These are phyloP conservation scores for Drosophila pachea DNA, from an alignment of 1,140 invertebrate species.

Conservation along the genomic window DNA sequence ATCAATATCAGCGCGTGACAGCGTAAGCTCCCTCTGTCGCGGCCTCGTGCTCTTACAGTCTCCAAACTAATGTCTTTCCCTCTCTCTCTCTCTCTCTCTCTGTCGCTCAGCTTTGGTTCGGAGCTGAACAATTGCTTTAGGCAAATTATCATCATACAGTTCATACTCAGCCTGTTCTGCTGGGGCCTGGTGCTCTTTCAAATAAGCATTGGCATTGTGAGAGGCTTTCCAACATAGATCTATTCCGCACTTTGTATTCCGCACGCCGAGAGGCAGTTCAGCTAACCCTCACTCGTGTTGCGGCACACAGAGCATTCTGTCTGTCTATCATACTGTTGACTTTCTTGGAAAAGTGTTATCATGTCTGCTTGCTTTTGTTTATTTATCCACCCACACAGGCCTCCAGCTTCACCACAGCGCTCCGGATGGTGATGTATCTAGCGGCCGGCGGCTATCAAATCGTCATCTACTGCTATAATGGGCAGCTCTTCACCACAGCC, in stretches of 20 bases:
- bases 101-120: slow-evolving; percentile 36
- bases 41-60: background rate
- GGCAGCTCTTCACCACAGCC: slow-evolving; percentile 57
- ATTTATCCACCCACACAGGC: slow-evolving; percentile 21
- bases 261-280: too few relatives aligned
- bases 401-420: slow-evolving; percentile 36
- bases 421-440: slow-evolving; percentile 70
- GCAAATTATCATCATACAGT: slow-evolving; percentile 65
- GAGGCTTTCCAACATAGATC: background rate
- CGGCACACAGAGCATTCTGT: too few relatives aligned
- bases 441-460: slow-evolving; percentile 63
- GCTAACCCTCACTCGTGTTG: too few relatives aligned
- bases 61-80: background rate
- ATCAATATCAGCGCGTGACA: slow-evolving; percentile 62
- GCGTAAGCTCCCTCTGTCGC: slow-evolving; percentile 24
- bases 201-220: slow-evolving; percentile 64
- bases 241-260: background rate
- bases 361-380: background rate
- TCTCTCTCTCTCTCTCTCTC: background rate
- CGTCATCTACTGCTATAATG: slow-evolving; percentile 72
- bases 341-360: background rate
- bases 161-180: slow-evolving; percentile 59
- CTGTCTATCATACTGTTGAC: background rate
- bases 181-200: slow-evolving; percentile 68
- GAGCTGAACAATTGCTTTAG: slow-evolving; percentile 57